Evolutionary conservation across 2,113 vertebrate genomes (phyloP), one percentile per base, ranked within the genome.

Genomic region (Psilopogon haemacephalus): DNA sequence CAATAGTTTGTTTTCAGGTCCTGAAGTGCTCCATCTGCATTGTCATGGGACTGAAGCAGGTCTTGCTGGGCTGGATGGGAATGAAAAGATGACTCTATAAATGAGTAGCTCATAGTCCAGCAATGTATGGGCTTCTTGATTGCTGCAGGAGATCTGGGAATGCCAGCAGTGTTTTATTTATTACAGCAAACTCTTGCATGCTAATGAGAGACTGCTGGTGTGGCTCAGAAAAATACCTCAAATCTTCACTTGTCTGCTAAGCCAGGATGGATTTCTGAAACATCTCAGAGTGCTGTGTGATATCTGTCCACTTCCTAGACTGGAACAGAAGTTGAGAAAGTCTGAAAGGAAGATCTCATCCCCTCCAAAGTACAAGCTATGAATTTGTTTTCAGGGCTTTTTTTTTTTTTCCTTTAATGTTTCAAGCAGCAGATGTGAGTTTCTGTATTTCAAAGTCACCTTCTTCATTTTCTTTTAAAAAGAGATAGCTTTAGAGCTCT

Each of bases 1-100:
- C 79, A 94, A 82, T 75, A 32, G 73, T 89, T 90, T 87, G 67
- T 38, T 90, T 91, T 78, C 65, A 76, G 65, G 50, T 82, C 70
- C 37, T 72, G 37, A 89, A 95, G 67, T 81, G 55, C 52, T 90
- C 55, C 55, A 55, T 85, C 74, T 89, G 74, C n/a, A 35, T 85
- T 87, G 56, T 46, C 0, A 0, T 67, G 78, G 59, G 93, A 37
- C 46, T 85, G 55, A 88, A 88, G 71, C 72, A 46, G 37, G 50
- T 91, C 78, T 89, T 93, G 79, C 71, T 91, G 85, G 67, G 90
- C 90, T 86, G 33, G 26, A 37, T 3, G 54, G 56, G 73, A 93
- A 79, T 67, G 69, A 77, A 89, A 70, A 19, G 59, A 77, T 85
- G 78, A 37, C 54, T 15, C 86, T 65, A 48, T 59, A 76, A 85